Evolutionary conservation across 1,140 invertebrate genomes (phyloP).

Genomic region (Elymnias hypermnestra): DNA sequence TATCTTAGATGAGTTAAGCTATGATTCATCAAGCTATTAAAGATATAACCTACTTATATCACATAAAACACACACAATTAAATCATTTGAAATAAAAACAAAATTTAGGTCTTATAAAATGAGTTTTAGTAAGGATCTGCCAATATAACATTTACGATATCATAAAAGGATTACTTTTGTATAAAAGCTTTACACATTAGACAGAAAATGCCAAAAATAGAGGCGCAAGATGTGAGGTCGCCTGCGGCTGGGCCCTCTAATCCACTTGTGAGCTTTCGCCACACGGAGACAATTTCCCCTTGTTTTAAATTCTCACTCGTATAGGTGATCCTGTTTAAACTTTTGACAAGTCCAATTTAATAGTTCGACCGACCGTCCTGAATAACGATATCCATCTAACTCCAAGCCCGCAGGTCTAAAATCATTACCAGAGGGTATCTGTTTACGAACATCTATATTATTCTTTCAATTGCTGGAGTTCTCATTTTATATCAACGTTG

Average conservation of each 20-base stretch:
- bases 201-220: background rate
- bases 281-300: conserved; percentile 46
- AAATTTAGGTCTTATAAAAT: too few species aligned
- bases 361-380: conserved; percentile 32
- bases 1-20: too few species aligned
- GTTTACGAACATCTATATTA: too few species aligned
- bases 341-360: conserved; percentile 51
- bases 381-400: background rate
- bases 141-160: background rate
- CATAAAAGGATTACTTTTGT: background rate
- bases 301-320: conserved; percentile 61
- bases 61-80: too few species aligned
- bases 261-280: conserved; percentile 45
- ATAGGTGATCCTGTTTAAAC: conserved; percentile 62
- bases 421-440: background rate
- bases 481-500: too few species aligned
- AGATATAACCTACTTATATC: too few species aligned
- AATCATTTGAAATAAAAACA: too few species aligned
- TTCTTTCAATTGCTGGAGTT: too few species aligned
- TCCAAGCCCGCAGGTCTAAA: conserved; percentile 2
- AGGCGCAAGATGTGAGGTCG: conserved; percentile 15
- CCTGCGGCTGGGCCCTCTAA: conserved; percentile 55
- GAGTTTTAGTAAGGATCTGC: too few species aligned
- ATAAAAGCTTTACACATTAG: too few species aligned
- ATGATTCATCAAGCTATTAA: too few species aligned